Evolutionary conservation across 2,888 invertebrate species (phyloP).

Genomic region (Bimastos eiseni): DNA sequence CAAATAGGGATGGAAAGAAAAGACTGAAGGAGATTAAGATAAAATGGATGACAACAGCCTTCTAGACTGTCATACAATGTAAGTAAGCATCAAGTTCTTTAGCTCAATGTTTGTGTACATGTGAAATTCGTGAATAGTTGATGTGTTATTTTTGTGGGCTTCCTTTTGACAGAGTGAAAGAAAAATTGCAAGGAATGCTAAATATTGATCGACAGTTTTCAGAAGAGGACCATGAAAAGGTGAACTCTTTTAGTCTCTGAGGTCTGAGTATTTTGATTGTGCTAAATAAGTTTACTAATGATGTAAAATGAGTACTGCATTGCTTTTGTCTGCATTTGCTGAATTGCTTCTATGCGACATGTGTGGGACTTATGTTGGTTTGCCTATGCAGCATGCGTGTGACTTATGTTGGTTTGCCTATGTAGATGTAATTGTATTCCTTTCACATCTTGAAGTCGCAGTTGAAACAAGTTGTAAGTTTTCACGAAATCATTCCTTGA

Average conservation of each 20-base stretch:
- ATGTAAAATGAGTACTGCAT: neutral
- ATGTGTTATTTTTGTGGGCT: neutral
- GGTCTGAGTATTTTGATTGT: neutral
- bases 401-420: neutral
- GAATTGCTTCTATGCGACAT: too few relatives aligned
- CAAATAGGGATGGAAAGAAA: neutral
- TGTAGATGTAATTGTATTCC: neutral
- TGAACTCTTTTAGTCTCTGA: slow-evolving; percentile 43
- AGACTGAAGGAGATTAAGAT: neutral
- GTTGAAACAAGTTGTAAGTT: neutral
- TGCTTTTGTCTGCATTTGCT: too few relatives aligned
- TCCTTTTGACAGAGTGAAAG: slow-evolving; percentile 79
- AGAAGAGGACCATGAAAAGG: slow-evolving; percentile 77
- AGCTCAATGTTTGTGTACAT: neutral
- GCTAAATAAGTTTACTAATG: neutral
- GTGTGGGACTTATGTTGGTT: too few relatives aligned
- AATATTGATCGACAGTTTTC: slow-evolving; percentile 87
- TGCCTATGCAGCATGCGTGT: too few relatives aligned
- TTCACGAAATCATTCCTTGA: neutral
- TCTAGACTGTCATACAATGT: too few relatives aligned
- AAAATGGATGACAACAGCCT: neutral
- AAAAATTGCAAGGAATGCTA: slow-evolving; percentile 87
- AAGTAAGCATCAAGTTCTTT: too few relatives aligned
- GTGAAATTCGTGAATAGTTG: neutral
- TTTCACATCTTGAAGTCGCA: neutral